Evolutionary conservation across 2,888 invertebrate genomes (phyloP).

Genomic region (Ennomos quercinarius): DNA sequence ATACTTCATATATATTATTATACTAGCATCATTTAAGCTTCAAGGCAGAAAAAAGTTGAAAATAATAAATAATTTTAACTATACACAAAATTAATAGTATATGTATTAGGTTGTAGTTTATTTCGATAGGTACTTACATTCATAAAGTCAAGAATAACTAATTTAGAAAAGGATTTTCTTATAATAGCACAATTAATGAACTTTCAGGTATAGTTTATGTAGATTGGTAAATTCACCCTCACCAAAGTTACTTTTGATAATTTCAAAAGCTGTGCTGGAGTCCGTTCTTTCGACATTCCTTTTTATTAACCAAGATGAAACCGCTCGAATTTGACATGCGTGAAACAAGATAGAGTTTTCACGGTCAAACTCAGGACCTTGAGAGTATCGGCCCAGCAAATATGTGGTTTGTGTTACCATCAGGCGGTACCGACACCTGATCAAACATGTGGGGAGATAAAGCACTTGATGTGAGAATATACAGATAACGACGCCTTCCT

Average conservation of each 20-base stretch:
- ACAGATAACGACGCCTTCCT: conserved; percentile 75
- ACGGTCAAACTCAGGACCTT: conserved; percentile 74
- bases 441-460: conserved; percentile 82
- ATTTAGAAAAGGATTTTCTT: too few relatives aligned
- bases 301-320: conserved; percentile 24
- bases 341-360: conserved; percentile 63
- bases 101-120: too few relatives aligned
- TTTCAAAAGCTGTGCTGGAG: neutral
- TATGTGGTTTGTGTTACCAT: conserved; percentile 66
- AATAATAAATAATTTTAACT: too few relatives aligned
- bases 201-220: conserved; percentile 1
- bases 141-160: too few relatives aligned
- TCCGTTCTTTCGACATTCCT: too few relatives aligned
- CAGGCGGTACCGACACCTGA: conserved; percentile 70
- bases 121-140: too few relatives aligned
- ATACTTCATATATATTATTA: too few relatives aligned
- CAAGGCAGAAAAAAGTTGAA: too few relatives aligned
- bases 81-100: too few relatives aligned
- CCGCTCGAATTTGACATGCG: conserved; percentile 56
- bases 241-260: conserved; percentile 2
- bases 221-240: neutral
- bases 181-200: neutral
- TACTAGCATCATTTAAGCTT: too few relatives aligned
- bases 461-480: conserved; percentile 79
- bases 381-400: conserved; percentile 53